Base-by-base conservation (phyloP, 2,888 invertebrate genomes). In the Ophion costatus region DNA sequence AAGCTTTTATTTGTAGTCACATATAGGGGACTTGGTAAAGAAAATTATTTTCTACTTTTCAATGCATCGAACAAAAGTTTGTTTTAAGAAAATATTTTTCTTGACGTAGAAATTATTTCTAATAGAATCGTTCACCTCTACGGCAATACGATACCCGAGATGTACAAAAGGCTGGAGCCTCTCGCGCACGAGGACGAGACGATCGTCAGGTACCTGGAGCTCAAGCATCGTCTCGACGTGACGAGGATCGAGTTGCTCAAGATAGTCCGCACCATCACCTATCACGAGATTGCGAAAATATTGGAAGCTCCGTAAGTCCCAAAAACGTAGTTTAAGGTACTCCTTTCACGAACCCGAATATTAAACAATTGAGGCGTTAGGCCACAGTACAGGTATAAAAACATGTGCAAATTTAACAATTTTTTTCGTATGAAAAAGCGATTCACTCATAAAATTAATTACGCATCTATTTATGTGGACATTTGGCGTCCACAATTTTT, bases 71-170 rank as follows among this genome's bases (percentile, higher is more conserved):
- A 29, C 4, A 4, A 29, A 29, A 29, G 29, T 4, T 2, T 29
- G 29, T 29, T 29, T 29, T 4, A 4, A 4, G 4, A 29, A 29
- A 4, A 29, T 29, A 29, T 6, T 56, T 71, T 56, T 20, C 11
- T 5, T 33, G 29, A 11, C 29, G 6, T 2, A 42, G 51, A 3
- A 63, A 71, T 78, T 78, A 85, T 84, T 88, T 87, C 77, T 94
- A 94, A 69, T 94, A 97, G 97, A 93, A 95, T 98, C 93, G 95
- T 97, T 86, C 95, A 95, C 86, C 95, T 97, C 86, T 98, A 98
- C 93, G 97, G 97, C 88, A 95, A 95, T 88, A 96, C 96, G 6
- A 95, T 98, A 87, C 96, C 97, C 17, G 95, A 95, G 88, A 91
- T 98, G 82, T 96, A 96, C 91, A 95, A 96, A 90, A 95, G 95